A percentile compares a stretch with the other conserved stretches of the same genome.
phyloP scores from a whole-genome alignment of 2,797 vertebrate species.

The Myotis pilosus region DNA sequence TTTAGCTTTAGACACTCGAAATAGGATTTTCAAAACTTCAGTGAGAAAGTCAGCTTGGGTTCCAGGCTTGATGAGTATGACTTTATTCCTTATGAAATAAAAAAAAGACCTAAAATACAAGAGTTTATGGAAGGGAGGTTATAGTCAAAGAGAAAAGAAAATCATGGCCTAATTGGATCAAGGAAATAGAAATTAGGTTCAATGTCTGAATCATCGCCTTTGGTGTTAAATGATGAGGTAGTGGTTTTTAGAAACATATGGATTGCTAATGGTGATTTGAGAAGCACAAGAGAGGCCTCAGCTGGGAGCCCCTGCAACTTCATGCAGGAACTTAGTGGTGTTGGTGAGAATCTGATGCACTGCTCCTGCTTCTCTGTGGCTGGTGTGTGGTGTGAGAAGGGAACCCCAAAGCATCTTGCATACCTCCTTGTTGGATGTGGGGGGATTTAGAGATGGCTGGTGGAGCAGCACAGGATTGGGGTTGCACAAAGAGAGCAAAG shows the following conservation, averaged over 20 bases:
- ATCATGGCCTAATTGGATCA: background rate
- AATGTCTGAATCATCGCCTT: background rate
- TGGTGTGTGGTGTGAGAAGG: background rate
- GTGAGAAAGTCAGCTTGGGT: background rate
- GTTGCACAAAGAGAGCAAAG: background rate
- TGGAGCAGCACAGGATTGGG: background rate
- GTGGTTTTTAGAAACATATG: background rate
- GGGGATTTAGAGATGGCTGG: background rate
- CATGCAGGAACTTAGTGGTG: background rate
- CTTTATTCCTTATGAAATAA: background rate
- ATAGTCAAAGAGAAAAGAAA: background rate
- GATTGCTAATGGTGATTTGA: background rate
- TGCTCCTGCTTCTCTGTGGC: background rate
- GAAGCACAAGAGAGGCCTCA: background rate
- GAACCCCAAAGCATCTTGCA: background rate
- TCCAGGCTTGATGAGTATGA: background rate
- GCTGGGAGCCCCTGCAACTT: accelerated
- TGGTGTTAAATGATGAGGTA: background rate
- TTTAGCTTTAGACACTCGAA: background rate
- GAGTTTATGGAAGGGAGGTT: background rate
- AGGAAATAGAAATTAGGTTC: background rate
- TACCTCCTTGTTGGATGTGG: background rate
- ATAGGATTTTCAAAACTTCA: constrained; percentile 20
- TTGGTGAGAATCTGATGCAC: background rate
- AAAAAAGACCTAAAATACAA: background rate